Evolutionary conservation across 1,140 invertebrate genomes (phyloP).

Genomic region (Microplitis mediator): DNA sequence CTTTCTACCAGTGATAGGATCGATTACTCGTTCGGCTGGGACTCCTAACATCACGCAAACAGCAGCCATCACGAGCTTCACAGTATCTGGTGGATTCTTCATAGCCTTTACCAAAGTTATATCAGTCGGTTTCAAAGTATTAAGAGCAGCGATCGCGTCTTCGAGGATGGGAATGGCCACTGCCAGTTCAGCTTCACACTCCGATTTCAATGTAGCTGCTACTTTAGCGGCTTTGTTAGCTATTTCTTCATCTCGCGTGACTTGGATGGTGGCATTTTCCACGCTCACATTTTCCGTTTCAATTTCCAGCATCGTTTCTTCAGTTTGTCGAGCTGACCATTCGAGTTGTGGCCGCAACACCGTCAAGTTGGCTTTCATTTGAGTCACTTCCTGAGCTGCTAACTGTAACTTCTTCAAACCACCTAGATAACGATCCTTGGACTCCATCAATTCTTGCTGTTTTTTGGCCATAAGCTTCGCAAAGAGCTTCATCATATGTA

Average conservation of each 20-base stretch:
- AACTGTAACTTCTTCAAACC: slow-evolving; percentile 72
- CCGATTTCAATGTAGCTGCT: slow-evolving; percentile 67
- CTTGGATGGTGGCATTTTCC: slow-evolving; percentile 69
- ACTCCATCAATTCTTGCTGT: slow-evolving; percentile 64
- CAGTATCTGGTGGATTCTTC: slow-evolving; percentile 80
- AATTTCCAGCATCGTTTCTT: slow-evolving; percentile 68
- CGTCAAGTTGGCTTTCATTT: slow-evolving; percentile 71
- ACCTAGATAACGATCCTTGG: slow-evolving; percentile 64
- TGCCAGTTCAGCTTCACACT: slow-evolving; percentile 74
- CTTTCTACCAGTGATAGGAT: slow-evolving; percentile 67
- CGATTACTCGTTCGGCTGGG: slow-evolving; percentile 69
- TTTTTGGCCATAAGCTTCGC: slow-evolving; percentile 62
- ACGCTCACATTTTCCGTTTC: slow-evolving; percentile 74
- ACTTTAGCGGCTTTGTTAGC: slow-evolving; percentile 73
- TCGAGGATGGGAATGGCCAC: slow-evolving; percentile 74
- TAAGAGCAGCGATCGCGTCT: slow-evolving; percentile 67
- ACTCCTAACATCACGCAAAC: slow-evolving; percentile 76
- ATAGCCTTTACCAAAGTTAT: slow-evolving; percentile 81
- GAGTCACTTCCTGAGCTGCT: slow-evolving; percentile 67
- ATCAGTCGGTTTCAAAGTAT: slow-evolving; percentile 78
- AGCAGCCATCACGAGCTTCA: slow-evolving; percentile 78
- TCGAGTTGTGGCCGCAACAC: slow-evolving; percentile 73
- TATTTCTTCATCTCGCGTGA: slow-evolving; percentile 72
- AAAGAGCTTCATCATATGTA: slow-evolving; percentile 68
- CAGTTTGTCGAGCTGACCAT: slow-evolving; percentile 69